These are phyloP conservation scores for Sesia apiformis DNA, from an alignment of 2,888 invertebrate genomes.

Conservation along the genomic window DNA sequence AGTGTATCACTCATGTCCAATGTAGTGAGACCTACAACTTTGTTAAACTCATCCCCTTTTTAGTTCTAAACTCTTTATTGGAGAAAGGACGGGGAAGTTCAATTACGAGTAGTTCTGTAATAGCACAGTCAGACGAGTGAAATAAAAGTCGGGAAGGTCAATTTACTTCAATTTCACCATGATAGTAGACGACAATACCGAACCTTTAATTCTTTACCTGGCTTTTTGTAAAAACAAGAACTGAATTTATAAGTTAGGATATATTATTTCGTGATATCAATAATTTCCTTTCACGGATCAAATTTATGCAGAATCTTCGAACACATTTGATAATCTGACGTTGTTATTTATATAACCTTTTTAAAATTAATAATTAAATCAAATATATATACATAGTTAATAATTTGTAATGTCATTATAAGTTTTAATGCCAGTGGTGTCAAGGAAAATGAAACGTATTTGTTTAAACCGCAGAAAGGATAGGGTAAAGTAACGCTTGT, in stretches of 20 bases:
- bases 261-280: too few species aligned
- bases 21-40: slow-evolving; percentile 28
- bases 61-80: slow-evolving; percentile 12
- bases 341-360: too few species aligned
- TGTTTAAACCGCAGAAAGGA: background rate
- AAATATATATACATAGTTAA: too few species aligned
- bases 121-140: slow-evolving; percentile 38
- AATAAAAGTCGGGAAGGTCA: slow-evolving; percentile 54
- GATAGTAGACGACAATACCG: slow-evolving; percentile 17
- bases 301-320: too few species aligned
- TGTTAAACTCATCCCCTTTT: slow-evolving; percentile 17
- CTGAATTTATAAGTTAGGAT: too few species aligned
- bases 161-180: slow-evolving; percentile 28
- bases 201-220: slow-evolving; percentile 3
- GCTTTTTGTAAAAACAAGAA: background rate
- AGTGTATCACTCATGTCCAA: slow-evolving; percentile 34
- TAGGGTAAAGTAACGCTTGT: background rate
- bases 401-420: too few species aligned
- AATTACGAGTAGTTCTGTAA: slow-evolving; percentile 27
- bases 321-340: too few species aligned
- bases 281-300: too few species aligned
- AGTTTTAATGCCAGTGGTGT: background rate
- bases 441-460: slow-evolving; percentile 22
- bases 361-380: too few species aligned
- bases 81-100: slow-evolving; percentile 24